Evolutionary conservation across 2,797 vertebrate species (phyloP).

Genomic region (Neopelma chrysocephalum): DNA sequence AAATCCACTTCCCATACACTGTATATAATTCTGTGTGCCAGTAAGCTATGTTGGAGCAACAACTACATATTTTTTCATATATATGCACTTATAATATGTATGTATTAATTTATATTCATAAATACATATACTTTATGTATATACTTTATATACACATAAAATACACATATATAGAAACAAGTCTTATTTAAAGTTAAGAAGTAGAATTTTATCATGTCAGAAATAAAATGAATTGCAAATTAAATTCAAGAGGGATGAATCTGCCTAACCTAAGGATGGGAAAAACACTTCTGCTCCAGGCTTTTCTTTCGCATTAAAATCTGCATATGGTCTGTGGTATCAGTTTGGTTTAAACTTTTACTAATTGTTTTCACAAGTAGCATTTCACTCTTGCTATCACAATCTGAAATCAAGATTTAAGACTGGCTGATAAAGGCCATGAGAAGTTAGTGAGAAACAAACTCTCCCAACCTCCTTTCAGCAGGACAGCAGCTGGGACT

Average conservation of each 20-base stretch:
- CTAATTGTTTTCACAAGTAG: neutral
- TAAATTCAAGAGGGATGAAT: neutral
- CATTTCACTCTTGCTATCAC: neutral
- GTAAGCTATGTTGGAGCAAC: neutral
- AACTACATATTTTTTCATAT: neutral
- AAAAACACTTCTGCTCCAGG: neutral
- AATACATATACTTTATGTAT: neutral
- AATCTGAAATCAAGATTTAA: neutral
- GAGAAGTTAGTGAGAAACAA: neutral
- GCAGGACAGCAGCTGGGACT: accelerated
- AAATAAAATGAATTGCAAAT: neutral
- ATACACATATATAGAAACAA: neutral
- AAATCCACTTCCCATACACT: neutral
- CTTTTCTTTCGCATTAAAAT: neutral
- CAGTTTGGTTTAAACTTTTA: neutral
- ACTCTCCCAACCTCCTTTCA: neutral
- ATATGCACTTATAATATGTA: neutral
- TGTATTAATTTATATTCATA: neutral
- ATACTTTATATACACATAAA: neutral
- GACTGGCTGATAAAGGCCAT: neutral
- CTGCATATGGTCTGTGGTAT: neutral
- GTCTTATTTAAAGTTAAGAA: neutral
- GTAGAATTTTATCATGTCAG: neutral
- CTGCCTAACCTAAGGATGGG: neutral
- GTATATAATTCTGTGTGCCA: neutral